Percentiles rank a stretch among this genome's conserved stretches.
phyloP scores from a whole-genome alignment of 2,113 vertebrate genomes.

The Lathamus discolor region DNA sequence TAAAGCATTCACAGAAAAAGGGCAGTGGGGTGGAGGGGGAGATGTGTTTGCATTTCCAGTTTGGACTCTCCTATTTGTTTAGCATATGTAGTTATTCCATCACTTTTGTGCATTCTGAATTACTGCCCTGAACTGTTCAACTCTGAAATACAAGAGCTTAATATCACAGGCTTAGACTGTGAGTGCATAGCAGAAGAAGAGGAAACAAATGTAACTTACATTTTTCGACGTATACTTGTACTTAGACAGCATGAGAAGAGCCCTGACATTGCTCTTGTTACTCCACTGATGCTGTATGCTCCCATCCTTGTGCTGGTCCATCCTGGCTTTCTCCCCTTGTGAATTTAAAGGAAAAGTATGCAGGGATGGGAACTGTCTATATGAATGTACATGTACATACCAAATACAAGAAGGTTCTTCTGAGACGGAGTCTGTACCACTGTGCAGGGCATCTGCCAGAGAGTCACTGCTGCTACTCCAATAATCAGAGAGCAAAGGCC shows the following conservation, averaged over 20 bases:
- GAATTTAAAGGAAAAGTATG: neutral
- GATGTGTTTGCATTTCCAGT: neutral
- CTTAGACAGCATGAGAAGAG: fast-evolving
- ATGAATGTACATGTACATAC: neutral
- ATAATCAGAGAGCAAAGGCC: neutral
- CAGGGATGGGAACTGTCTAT: neutral
- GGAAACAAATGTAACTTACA: neutral
- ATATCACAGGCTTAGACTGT: neutral
- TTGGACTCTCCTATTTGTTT: neutral
- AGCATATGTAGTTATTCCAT: neutral
- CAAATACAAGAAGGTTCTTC: neutral
- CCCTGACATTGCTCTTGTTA: neutral
- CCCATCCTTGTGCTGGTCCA: neutral
- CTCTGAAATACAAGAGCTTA: neutral
- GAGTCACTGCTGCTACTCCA: neutral
- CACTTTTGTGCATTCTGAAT: neutral
- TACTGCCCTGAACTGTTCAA: neutral
- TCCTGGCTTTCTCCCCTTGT: neutral
- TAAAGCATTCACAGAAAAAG: neutral
- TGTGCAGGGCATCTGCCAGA: neutral
- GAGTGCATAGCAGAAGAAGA: neutral
- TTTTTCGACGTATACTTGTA: neutral
- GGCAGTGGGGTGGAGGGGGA: neutral
- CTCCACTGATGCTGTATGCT: neutral
- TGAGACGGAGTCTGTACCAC: neutral